Conservation (phyloP, 2,888 invertebrate species). For the Diaprepes abbreviatus region DNA sequence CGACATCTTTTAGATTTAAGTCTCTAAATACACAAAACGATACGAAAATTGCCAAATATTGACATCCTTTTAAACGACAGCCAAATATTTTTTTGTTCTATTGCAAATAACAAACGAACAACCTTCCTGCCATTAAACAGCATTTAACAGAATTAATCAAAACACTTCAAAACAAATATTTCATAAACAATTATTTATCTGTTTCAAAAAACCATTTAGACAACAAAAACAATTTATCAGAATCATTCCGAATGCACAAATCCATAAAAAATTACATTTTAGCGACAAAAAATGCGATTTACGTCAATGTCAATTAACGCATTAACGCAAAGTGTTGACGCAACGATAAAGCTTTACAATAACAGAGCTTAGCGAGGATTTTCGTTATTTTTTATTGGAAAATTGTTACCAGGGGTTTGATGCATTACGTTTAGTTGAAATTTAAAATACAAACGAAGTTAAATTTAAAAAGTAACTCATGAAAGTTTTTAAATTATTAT, state of each 20-base stretch:
- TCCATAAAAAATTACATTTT: slow-evolving; percentile 36
- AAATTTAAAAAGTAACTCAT: too few species aligned
- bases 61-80: too few species aligned
- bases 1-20: too few species aligned
- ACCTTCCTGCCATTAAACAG: background rate
- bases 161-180: background rate
- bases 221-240: slow-evolving; percentile 32
- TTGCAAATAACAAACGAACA: background rate
- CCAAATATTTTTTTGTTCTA: too few species aligned
- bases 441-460: too few species aligned
- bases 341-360: slow-evolving; percentile 31
- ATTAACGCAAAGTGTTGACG: slow-evolving; percentile 35
- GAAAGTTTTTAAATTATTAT: too few species aligned
- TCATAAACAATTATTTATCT: slow-evolving; percentile 15
- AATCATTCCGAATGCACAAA: slow-evolving; percentile 26
- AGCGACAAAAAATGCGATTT: slow-evolving; percentile 31
- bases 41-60: too few species aligned
- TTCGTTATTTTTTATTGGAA: slow-evolving; percentile 12
- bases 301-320: slow-evolving; percentile 35
- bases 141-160: slow-evolving; percentile 3
- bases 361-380: slow-evolving; percentile 25
- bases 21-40: too few species aligned
- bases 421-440: too few species aligned
- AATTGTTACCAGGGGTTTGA: background rate
- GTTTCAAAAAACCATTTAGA: slow-evolving; percentile 17